Evolutionary conservation across 1,140 invertebrate genomes (phyloP).

Genomic region (Macrobrachium rosenbergii): DNA sequence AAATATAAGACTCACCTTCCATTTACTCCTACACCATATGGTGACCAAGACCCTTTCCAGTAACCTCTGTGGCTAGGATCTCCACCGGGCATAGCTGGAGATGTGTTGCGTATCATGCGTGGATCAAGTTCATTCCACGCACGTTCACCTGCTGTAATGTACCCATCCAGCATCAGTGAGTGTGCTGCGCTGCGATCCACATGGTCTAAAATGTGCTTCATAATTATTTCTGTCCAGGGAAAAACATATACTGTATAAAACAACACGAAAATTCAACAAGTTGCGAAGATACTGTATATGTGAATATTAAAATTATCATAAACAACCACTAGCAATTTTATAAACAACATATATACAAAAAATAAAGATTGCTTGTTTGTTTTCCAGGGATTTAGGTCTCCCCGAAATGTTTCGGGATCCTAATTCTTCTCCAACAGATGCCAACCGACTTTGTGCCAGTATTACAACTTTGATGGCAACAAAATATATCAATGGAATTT

Average conservation of each 20-base stretch:
- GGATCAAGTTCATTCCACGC: slow-evolving; percentile 29
- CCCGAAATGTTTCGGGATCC: no score
- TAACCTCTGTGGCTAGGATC: slow-evolving; percentile 41
- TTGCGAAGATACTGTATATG: no score
- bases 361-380: no score
- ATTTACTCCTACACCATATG: slow-evolving; percentile 21
- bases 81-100: slow-evolving; percentile 35
- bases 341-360: no score
- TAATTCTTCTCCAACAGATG: no score
- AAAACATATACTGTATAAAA: background rate
- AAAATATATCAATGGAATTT: no score
- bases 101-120: slow-evolving; percentile 5
- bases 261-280: no score
- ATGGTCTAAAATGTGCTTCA: background rate
- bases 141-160: slow-evolving; percentile 6
- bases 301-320: no score
- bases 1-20: slow-evolving; percentile 21
- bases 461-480: no score
- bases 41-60: slow-evolving; percentile 42
- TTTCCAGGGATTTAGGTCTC: no score
- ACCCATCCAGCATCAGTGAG: slow-evolving; percentile 28
- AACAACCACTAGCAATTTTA: no score
- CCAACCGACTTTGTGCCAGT: no score
- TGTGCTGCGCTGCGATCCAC: background rate
- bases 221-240: background rate